Evolutionary conservation across 1,140 invertebrate species (phyloP).

Genomic region (Zaprionus gabonicus): DNA sequence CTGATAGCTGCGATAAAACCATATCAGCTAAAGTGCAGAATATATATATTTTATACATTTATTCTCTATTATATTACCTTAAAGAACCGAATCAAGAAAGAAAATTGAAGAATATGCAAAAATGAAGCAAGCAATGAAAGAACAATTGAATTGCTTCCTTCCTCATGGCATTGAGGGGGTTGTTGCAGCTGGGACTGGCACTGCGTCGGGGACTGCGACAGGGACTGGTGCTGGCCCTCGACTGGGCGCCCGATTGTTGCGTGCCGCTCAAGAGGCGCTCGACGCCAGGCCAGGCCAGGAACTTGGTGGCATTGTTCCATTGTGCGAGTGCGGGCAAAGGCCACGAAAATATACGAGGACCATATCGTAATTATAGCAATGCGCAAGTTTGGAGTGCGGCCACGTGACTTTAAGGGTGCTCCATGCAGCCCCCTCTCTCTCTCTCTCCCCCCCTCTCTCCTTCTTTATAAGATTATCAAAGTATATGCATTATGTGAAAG

Average conservation of each 20-base stretch:
- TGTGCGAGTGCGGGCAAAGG: constrained; percentile 36
- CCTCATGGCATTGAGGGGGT: not conserved
- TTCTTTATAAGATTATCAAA: not conserved
- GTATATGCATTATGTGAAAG: constrained; percentile 31
- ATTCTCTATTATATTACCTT: not conserved
- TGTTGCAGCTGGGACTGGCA: not conserved
- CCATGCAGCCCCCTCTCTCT: not conserved
- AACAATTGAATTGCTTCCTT: constrained; percentile 1
- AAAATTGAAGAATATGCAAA: not conserved
- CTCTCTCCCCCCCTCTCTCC: not conserved
- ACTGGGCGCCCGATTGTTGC: constrained; percentile 41
- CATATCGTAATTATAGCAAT: constrained; percentile 44
- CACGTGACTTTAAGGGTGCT: constrained; percentile 58
- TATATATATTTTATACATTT: not conserved
- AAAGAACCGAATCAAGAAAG: not conserved
- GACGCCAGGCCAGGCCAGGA: not conserved
- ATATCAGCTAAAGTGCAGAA: no score
- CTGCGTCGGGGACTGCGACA: not conserved
- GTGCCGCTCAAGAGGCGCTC: constrained; percentile 55
- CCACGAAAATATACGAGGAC: constrained; percentile 60
- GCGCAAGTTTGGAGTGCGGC: constrained; percentile 47
- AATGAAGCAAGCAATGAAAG: not conserved
- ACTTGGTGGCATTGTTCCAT: constrained; percentile 3
- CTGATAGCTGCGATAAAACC: not conserved
- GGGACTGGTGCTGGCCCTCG: not conserved